phyloP scores from a whole-genome alignment of 2,113 vertebrate genomes.

The Oostethus manadensis region DNA sequence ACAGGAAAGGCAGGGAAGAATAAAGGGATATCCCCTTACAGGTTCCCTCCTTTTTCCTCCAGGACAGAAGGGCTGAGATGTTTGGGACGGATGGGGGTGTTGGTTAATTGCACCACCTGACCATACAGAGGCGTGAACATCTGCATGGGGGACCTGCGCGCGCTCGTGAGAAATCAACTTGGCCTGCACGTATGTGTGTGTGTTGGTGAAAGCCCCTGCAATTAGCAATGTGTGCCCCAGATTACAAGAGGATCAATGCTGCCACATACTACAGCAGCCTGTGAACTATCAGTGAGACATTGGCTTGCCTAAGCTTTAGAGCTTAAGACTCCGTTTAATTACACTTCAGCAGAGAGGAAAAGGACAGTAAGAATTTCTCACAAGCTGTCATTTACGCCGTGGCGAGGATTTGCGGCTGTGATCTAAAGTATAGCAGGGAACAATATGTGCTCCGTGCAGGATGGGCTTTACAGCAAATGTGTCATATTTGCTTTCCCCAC shows the following conservation, averaged over 20 bases:
- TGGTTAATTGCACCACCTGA: conserved; percentile 59
- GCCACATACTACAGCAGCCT: conserved; percentile 41
- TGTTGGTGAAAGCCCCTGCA: conserved; percentile 39
- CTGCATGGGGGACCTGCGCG: conserved; percentile 4
- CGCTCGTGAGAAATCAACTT: not conserved
- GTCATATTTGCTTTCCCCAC: conserved; percentile 27
- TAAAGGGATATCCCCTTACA: conserved; percentile 80
- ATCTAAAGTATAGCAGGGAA: conserved; percentile 1
- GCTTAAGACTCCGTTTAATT: conserved; percentile 65
- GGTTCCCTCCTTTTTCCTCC: conserved; percentile 71
- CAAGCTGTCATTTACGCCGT: conserved; percentile 27
- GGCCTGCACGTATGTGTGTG: conserved; percentile 6
- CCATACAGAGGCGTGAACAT: conserved; percentile 13
- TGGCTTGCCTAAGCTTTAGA: conserved; percentile 43
- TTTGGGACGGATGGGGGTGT: conserved; percentile 40
- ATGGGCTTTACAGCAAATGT: not conserved
- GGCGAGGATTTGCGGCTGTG: not conserved
- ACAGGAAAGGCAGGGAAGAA: conserved; percentile 77
- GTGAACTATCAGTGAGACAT: conserved; percentile 40
- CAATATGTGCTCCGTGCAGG: conserved; percentile 13
- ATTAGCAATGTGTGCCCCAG: conserved; percentile 64
- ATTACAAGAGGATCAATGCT: conserved; percentile 64
- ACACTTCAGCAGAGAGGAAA: conserved; percentile 58
- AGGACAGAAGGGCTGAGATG: conserved; percentile 58
- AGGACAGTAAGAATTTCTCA: conserved; percentile 40